These are phyloP conservation scores for Sebastes kiyomatsui DNA, from an alignment of 2,797 vertebrate species.

Conservation along the genomic window DNA sequence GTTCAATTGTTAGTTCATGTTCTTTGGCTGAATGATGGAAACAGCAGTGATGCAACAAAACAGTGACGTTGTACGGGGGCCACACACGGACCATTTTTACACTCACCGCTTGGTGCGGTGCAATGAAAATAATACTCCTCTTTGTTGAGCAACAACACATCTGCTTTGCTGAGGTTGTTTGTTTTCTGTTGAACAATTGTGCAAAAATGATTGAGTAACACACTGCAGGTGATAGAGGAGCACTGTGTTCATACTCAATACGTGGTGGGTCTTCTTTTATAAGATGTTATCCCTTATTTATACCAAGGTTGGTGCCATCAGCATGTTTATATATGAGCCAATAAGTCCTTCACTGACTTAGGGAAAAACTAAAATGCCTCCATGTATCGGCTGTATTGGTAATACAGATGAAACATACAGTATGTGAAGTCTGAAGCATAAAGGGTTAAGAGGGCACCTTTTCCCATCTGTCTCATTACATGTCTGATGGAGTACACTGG, in stretches of 20 bases:
- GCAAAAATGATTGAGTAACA: not conserved
- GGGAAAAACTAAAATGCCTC: not conserved
- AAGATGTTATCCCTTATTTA: not conserved
- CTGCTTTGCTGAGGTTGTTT: not conserved
- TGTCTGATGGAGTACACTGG: not conserved
- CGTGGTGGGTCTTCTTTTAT: not conserved
- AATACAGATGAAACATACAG: not conserved
- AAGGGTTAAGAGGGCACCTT: not conserved
- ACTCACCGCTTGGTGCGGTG: constrained; percentile 34
- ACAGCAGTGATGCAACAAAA: constrained; percentile 27
- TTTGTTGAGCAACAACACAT: constrained; percentile 27
- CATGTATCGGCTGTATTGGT: not conserved
- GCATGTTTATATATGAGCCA: not conserved
- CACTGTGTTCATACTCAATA: not conserved
- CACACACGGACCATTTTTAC: constrained; percentile 23
- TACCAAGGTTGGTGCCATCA: not conserved
- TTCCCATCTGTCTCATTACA: not conserved
- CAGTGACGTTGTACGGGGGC: not conserved
- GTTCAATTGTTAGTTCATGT: constrained; percentile 19
- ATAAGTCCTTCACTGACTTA: not conserved
- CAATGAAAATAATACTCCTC: constrained; percentile 42
- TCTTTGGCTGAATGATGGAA: constrained; percentile 13
- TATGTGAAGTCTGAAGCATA: not conserved
- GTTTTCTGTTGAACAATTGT: not conserved
- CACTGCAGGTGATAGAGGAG: not conserved